Conservation (phyloP, 2,113 vertebrate species). For the Podarcis raffonei region DNA sequence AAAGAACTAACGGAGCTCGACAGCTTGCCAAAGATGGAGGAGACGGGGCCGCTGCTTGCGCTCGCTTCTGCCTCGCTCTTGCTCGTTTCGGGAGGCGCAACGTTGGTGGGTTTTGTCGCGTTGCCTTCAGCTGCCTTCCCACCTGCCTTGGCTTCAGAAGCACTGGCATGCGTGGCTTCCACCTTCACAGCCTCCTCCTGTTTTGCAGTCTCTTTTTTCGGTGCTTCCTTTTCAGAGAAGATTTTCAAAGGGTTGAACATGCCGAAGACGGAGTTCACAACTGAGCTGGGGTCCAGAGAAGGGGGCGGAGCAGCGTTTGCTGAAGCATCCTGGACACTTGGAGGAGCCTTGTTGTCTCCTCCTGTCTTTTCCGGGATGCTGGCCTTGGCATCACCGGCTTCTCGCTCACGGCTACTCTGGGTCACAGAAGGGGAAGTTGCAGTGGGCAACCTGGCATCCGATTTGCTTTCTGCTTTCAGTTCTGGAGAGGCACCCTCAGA, state of each 20-base stretch:
- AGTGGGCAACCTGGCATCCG: constrained; percentile 69
- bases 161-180: constrained; percentile 20
- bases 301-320: constrained; percentile 8
- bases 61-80: constrained; percentile 45
- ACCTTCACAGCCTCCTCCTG: constrained; percentile 37
- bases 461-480: constrained; percentile 62
- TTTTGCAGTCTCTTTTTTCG: constrained; percentile 57
- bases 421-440: constrained; percentile 65
- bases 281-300: constrained; percentile 65
- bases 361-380: constrained; percentile 37
- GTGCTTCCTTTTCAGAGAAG: constrained; percentile 72
- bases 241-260: constrained; percentile 82
- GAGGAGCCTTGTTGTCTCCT: neutral
- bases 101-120: neutral
- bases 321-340: constrained; percentile 23
- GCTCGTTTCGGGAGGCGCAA: neutral
- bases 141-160: constrained; percentile 13
- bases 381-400: neutral
- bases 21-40: constrained; percentile 56
- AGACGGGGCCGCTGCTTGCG: constrained; percentile 23
- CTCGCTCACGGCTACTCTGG: constrained; percentile 57
- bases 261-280: constrained; percentile 79
- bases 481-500: constrained; percentile 72
- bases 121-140: constrained; percentile 3
- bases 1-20: constrained; percentile 63